Percentiles rank a stretch among this genome's conserved stretches.
Conservation (phyloP, 2,888 invertebrate species). For the Cyclophora punctaria region DNA sequence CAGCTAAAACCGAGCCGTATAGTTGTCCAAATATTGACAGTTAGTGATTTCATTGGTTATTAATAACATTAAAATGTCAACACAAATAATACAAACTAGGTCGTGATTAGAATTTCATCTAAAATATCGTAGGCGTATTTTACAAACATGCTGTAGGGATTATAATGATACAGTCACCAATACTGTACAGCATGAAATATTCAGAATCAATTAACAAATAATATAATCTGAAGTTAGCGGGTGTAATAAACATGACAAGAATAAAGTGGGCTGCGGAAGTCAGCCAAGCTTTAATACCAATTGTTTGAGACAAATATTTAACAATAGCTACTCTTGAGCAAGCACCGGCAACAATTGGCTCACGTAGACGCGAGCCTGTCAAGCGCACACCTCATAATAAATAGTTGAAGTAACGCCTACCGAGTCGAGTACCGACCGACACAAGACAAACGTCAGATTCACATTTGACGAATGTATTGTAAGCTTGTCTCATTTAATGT, state of each 20-base stretch:
- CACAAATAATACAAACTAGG: slow-evolving; percentile 26
- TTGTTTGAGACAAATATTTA: slow-evolving; percentile 36
- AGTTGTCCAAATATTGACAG: background rate
- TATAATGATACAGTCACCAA: slow-evolving; percentile 24
- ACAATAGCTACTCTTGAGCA: slow-evolving; percentile 29
- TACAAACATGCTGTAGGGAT: slow-evolving; percentile 32
- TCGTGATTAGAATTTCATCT: slow-evolving; percentile 30
- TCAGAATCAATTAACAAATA: background rate
- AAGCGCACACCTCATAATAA: slow-evolving; percentile 41
- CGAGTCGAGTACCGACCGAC: background rate
- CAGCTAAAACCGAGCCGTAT: background rate
- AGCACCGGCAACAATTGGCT: slow-evolving; percentile 36
- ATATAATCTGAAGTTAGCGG: background rate
- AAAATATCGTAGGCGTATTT: slow-evolving; percentile 34
- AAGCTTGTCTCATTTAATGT: slow-evolving; percentile 35
- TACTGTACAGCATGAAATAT: background rate
- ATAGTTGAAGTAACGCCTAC: slow-evolving; percentile 41
- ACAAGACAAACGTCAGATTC: slow-evolving; percentile 31
- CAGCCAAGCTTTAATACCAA: slow-evolving; percentile 3
- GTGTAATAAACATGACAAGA: background rate
- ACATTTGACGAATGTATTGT: slow-evolving; percentile 41
- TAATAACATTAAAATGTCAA: slow-evolving; percentile 25
- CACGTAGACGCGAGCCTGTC: slow-evolving; percentile 35
- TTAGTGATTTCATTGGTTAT: slow-evolving; percentile 6
- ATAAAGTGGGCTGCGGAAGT: background rate